Conservation (phyloP, 2,888 invertebrate genomes). For the Caenorhabditis sinica region DNA sequence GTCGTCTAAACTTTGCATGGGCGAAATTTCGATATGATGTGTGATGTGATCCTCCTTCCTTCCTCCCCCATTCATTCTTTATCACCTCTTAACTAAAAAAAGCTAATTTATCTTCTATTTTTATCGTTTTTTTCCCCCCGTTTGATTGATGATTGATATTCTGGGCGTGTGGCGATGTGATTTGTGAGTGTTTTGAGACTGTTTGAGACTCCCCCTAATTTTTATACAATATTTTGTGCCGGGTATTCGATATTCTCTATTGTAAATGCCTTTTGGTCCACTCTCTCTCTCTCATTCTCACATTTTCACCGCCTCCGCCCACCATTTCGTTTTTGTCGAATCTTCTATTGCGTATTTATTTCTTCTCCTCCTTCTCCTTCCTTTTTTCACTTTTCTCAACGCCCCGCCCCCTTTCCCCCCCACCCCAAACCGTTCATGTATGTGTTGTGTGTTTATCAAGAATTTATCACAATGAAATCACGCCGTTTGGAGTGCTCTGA, state of each 20-base stretch:
- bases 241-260: conserved; percentile 39
- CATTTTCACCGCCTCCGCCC: conserved; percentile 4
- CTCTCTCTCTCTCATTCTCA: background rate
- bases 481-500: conserved; percentile 45
- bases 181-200: conserved; percentile 5
- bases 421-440: conserved; percentile 37
- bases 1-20: background rate
- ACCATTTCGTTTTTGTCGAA: conserved; percentile 3
- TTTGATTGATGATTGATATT: conserved; percentile 51
- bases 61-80: conserved; percentile 21
- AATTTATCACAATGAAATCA: conserved; percentile 47
- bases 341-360: conserved; percentile 33
- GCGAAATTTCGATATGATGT: too few relatives aligned
- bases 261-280: conserved; percentile 10
- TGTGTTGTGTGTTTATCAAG: conserved; percentile 44
- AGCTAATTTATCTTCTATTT: conserved; percentile 50
- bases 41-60: conserved; percentile 5
- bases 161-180: conserved; percentile 26
- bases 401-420: conserved; percentile 1
- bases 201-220: conserved; percentile 44
- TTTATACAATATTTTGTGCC: conserved; percentile 63
- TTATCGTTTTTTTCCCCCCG: conserved; percentile 36
- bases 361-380: background rate
- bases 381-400: conserved; percentile 31
- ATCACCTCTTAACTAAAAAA: conserved; percentile 50